phyloP scores from a whole-genome alignment of 1,140 invertebrate species.

The Drosophila simulans region DNA sequence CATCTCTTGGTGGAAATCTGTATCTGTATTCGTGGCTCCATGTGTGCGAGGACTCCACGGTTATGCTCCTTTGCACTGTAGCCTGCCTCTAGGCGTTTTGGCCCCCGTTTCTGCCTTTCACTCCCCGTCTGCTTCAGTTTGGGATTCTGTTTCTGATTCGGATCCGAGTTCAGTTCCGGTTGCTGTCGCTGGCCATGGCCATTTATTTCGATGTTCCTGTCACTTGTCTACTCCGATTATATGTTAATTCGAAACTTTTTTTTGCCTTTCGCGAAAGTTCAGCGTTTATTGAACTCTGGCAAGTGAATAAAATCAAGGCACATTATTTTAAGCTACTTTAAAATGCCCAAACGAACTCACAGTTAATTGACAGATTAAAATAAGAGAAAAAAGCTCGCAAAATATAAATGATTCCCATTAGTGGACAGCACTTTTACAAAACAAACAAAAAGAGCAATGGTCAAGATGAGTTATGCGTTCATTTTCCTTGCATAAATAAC shows the following conservation, averaged over 20 bases:
- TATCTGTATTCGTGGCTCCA: constrained; percentile 34
- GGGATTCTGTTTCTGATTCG: constrained; percentile 16
- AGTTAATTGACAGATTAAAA: constrained; percentile 18
- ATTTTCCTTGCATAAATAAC: no score
- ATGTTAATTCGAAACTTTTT: constrained; percentile 35
- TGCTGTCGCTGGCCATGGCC: constrained; percentile 20
- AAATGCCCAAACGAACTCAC: neutral
- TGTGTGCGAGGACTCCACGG: constrained; percentile 1
- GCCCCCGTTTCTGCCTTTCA: constrained; percentile 20
- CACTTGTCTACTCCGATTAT: constrained; percentile 49
- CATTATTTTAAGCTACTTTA: neutral
- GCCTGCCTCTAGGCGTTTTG: constrained; percentile 30
- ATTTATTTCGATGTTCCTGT: constrained; percentile 40
- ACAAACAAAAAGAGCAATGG: neutral
- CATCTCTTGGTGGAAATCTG: constrained; percentile 43
- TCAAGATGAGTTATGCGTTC: no score
- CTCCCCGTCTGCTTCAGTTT: constrained; percentile 17
- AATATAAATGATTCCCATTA: no score
- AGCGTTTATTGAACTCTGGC: constrained; percentile 20
- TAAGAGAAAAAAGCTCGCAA: neutral
- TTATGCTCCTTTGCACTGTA: constrained; percentile 18
- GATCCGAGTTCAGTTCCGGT: constrained; percentile 1
- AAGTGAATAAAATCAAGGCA: constrained; percentile 2
- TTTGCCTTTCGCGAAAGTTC: constrained; percentile 1
- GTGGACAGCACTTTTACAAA: no score